These are phyloP conservation scores for Rhombomys opimus DNA, from an alignment of 2,113 vertebrate species.

Conservation along the genomic window DNA sequence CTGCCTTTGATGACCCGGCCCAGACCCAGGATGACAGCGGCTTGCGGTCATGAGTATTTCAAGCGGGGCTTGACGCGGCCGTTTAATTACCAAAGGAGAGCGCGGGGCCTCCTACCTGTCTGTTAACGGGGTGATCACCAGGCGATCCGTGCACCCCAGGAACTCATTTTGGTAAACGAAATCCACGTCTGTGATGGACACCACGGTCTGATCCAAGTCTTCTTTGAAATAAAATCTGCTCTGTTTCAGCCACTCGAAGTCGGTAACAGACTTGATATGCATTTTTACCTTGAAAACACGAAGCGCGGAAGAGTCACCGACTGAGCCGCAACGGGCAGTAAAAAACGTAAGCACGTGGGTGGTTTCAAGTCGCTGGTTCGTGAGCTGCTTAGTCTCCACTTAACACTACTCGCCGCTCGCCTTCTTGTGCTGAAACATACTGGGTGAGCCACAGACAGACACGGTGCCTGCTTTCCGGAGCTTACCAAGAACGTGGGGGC, in stretches of 20 bases:
- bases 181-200: constrained; percentile 94
- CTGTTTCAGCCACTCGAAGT: constrained; percentile 97
- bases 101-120: constrained; percentile 88
- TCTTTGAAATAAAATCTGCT: constrained; percentile 94
- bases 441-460: neutral
- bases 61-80: neutral
- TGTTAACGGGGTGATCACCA: constrained; percentile 96
- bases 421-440: neutral
- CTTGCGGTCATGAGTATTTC: constrained; percentile 29
- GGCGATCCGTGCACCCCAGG: constrained; percentile 94
- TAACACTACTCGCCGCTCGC: neutral
- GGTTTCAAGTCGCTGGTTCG: neutral
- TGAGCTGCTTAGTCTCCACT: neutral
- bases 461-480: neutral
- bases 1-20: constrained; percentile 17
- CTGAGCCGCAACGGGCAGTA: neutral
- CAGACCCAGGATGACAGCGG: neutral
- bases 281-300: constrained; percentile 89
- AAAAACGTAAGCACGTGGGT: neutral
- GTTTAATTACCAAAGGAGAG: constrained; percentile 29
- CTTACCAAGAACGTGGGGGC: neutral
- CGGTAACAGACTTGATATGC: constrained; percentile 88
- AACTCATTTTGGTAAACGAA: constrained; percentile 96
- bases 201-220: constrained; percentile 89
- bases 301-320: constrained; percentile 48